Evolutionary conservation across 2,797 vertebrate genomes (phyloP).

Genomic region (Pantherophis alleghaniensis): DNA sequence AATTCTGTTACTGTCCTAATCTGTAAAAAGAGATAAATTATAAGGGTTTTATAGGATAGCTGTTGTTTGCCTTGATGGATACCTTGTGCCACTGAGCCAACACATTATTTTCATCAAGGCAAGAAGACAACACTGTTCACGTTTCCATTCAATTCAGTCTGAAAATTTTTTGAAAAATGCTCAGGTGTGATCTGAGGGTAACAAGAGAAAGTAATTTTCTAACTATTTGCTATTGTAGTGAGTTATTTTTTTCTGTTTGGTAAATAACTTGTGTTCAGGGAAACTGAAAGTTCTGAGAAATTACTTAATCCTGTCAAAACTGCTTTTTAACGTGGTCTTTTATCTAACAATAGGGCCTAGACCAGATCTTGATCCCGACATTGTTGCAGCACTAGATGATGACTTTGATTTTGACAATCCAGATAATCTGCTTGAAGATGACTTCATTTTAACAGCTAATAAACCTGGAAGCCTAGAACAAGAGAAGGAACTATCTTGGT

Average conservation of each 20-base stretch:
- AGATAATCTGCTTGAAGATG: conserved; percentile 90
- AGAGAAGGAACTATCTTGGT: conserved; percentile 51
- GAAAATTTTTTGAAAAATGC: not conserved
- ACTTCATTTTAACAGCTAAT: conserved; percentile 90
- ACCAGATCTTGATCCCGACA: conserved; percentile 95
- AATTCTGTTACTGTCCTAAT: not conserved
- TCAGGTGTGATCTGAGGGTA: not conserved
- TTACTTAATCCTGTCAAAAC: conserved; percentile 8
- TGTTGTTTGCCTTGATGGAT: not conserved
- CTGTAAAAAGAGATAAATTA: not conserved
- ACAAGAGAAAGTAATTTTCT: not conserved
- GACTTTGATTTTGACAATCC: conserved; percentile 93
- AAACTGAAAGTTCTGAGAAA: not conserved
- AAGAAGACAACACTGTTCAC: not conserved
- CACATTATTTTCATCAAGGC: not conserved
- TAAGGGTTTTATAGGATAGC: not conserved
- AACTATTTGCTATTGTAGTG: not conserved
- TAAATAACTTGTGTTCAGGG: not conserved
- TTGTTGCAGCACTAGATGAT: conserved; percentile 93
- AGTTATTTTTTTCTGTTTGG: not conserved
- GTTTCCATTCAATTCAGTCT: no score
- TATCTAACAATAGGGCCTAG: conserved; percentile 80
- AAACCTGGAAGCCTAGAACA: conserved; percentile 39
- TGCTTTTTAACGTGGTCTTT: not conserved
- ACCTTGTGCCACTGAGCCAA: not conserved